A percentile compares a stretch with the other conserved stretches of the same genome.
Evolutionary conservation across 2,888 invertebrate species (phyloP).

Genomic region (Tipula lateralis): DNA sequence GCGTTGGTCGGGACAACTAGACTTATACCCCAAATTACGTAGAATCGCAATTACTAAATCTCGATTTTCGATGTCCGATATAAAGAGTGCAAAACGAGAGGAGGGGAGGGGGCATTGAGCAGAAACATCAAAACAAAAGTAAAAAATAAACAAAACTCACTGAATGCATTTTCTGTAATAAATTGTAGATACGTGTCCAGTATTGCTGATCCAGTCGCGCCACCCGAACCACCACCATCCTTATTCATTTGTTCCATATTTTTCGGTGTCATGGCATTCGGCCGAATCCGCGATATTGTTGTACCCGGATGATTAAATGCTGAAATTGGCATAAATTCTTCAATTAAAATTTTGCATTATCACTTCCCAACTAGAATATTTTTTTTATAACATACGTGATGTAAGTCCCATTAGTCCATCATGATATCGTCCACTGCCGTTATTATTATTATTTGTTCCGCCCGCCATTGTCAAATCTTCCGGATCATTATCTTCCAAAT

Average conservation of each 20-base stretch:
- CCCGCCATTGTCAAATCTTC: slow-evolving; percentile 72
- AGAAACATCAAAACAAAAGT: slow-evolving; percentile 20
- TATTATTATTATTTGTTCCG: slow-evolving; percentile 42
- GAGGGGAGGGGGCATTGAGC: too few species aligned
- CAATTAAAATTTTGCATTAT: slow-evolving; percentile 12
- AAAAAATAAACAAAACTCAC: slow-evolving; percentile 48
- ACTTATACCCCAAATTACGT: background rate
- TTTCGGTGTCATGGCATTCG: slow-evolving; percentile 62
- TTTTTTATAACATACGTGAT: slow-evolving; percentile 27
- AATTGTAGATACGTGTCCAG: slow-evolving; percentile 84
- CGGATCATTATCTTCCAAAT: slow-evolving; percentile 55
- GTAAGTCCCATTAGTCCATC: slow-evolving; percentile 42
- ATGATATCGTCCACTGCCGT: slow-evolving; percentile 45
- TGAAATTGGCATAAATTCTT: slow-evolving; percentile 30
- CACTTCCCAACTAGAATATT: background rate
- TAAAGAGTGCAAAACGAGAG: background rate
- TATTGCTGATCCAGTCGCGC: slow-evolving; percentile 69
- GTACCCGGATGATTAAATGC: slow-evolving; percentile 55
- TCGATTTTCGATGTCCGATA: background rate
- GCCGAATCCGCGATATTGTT: slow-evolving; percentile 60
- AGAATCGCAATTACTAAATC: slow-evolving; percentile 2
- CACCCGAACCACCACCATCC: slow-evolving; percentile 50
- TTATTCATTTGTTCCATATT: slow-evolving; percentile 59
- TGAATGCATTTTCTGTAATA: slow-evolving; percentile 76
- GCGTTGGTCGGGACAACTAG: background rate